Conservation (phyloP, 2,113 vertebrate genomes). For the Pelecanoides urinatrix region DNA sequence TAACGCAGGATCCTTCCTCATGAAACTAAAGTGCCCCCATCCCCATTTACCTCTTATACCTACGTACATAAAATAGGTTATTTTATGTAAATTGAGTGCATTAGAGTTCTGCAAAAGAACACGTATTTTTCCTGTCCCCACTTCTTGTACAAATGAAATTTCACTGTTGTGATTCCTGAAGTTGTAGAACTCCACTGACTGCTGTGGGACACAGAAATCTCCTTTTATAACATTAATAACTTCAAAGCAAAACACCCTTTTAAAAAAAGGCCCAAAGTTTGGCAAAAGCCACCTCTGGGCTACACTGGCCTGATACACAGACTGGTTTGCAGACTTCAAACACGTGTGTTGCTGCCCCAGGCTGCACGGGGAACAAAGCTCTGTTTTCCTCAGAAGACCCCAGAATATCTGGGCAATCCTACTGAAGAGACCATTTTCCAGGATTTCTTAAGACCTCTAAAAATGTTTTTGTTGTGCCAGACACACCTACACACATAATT, state of each 20-base stretch:
- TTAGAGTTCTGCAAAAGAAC: not conserved
- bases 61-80: not conserved
- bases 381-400: not conserved
- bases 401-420: not conserved
- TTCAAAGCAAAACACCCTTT: not conserved
- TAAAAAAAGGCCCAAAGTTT: not conserved
- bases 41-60: not conserved
- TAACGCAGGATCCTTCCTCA: not conserved
- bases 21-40: not conserved
- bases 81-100: not conserved
- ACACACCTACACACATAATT: not conserved
- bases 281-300: not conserved
- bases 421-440: not conserved
- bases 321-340: not conserved
- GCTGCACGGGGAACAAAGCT: not conserved
- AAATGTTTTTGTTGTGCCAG: not conserved
- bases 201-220: not conserved
- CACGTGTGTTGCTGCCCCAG: not conserved
- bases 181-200: not conserved
- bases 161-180: not conserved
- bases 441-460: not conserved
- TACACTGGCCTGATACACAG: not conserved
- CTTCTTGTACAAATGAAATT: not conserved
- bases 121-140: not conserved
- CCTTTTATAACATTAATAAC: not conserved